phyloP scores from a whole-genome alignment of 2,113 vertebrate genomes.

The Thalassarche chlororhynchos region DNA sequence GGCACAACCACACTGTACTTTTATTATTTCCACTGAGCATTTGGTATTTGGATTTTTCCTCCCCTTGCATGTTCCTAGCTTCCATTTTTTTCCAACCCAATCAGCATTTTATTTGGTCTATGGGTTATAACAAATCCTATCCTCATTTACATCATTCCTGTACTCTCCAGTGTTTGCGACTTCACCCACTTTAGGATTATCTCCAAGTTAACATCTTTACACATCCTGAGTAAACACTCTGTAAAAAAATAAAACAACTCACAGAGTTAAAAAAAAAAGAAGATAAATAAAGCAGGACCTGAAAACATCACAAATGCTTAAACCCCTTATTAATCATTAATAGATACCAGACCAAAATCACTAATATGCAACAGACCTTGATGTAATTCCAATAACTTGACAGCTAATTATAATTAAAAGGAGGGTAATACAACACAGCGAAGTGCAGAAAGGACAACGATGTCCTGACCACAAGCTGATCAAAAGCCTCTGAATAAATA shows the following conservation, averaged over 20 bases:
- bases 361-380: background rate
- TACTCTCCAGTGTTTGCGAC: background rate
- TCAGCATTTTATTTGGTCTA: background rate
- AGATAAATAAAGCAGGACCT: background rate
- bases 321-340: background rate
- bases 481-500: background rate
- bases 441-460: background rate
- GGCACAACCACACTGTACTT: background rate
- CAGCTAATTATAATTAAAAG: background rate
- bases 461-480: background rate
- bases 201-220: background rate
- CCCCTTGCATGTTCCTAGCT: background rate
- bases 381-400: background rate
- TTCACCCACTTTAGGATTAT: background rate
- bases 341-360: background rate
- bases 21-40: background rate
- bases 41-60: background rate
- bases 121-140: background rate
- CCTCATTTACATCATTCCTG: background rate
- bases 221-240: background rate
- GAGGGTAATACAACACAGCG: background rate
- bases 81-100: background rate
- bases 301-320: background rate
- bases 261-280: background rate
- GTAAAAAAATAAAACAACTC: background rate